Evolutionary conservation across 2,113 vertebrate genomes (phyloP).

Genomic region (Phylloscopus trochilus): DNA sequence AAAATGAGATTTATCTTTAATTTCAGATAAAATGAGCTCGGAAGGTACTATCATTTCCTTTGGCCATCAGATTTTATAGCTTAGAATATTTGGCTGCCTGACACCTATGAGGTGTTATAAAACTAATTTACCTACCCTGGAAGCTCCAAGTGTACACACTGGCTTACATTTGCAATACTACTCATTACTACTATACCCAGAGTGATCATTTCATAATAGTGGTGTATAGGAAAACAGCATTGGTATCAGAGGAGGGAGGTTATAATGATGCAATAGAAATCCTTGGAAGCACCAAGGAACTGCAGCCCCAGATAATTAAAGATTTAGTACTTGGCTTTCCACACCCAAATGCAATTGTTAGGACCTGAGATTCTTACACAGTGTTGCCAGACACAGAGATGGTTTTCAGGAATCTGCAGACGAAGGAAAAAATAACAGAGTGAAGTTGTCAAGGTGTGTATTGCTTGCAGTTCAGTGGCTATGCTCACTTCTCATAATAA

Average conservation of each 20-base stretch:
- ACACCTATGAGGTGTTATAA: not conserved
- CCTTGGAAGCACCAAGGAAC: not conserved
- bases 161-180: not conserved
- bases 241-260: not conserved
- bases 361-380: not conserved
- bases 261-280: not conserved
- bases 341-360: not conserved
- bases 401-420: not conserved
- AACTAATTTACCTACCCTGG: not conserved
- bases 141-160: not conserved
- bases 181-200: not conserved
- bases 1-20: not conserved
- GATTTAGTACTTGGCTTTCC: not conserved
- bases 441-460: not conserved
- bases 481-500: not conserved
- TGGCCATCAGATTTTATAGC: not conserved
- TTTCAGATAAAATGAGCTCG: not conserved
- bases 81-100: not conserved
- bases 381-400: not conserved
- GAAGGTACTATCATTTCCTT: not conserved
- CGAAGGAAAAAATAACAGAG: not conserved
- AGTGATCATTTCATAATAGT: not conserved
- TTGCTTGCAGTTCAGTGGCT: not conserved
- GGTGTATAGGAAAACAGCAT: not conserved
- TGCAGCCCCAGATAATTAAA: not conserved